These are phyloP conservation scores for Rhinogobius similis DNA, from an alignment of 2,113 vertebrate genomes.

Conservation along the genomic window DNA sequence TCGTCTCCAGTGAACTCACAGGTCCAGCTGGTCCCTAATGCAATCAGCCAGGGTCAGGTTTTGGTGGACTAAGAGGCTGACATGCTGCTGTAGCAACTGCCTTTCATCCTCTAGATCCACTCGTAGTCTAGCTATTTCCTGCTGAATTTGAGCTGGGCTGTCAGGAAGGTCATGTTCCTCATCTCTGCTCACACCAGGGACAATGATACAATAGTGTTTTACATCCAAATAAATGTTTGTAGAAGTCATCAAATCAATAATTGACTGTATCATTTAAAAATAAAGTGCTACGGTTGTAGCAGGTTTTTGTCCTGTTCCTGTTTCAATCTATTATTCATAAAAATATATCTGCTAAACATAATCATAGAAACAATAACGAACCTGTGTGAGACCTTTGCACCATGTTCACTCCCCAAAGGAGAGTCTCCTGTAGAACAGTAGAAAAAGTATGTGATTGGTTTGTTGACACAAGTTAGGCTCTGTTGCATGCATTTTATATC, in stretches of 20 bases:
- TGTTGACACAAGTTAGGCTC: neutral
- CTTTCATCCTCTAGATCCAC: constrained; percentile 73
- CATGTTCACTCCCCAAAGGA: constrained; percentile 70
- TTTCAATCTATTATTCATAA: too few species aligned
- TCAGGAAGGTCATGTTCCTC: constrained; percentile 38
- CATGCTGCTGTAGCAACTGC: constrained; percentile 70
- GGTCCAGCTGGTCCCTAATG: constrained; percentile 73
- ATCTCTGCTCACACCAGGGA: constrained; percentile 44
- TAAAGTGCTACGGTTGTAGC: too few species aligned
- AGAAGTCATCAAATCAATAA: neutral
- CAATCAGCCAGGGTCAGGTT: constrained; percentile 72
- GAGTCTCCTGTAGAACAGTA: constrained; percentile 76
- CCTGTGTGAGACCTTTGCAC: constrained; percentile 80
- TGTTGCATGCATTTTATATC: neutral
- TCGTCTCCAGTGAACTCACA: constrained; percentile 72
- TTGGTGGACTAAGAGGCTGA: constrained; percentile 69
- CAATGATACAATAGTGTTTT: constrained; percentile 9
- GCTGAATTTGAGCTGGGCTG: constrained; percentile 60
- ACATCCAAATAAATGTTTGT: neutral
- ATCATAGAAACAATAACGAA: constrained; percentile 49
- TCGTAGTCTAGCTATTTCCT: constrained; percentile 68
- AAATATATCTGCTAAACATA: too few species aligned
- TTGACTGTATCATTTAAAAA: too few species aligned
- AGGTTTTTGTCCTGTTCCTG: too few species aligned
- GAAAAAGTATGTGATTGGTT: constrained; percentile 39